These are phyloP conservation scores for Pomatostomus ruficeps DNA, from an alignment of 2,113 vertebrate genomes.

Conservation along the genomic window DNA sequence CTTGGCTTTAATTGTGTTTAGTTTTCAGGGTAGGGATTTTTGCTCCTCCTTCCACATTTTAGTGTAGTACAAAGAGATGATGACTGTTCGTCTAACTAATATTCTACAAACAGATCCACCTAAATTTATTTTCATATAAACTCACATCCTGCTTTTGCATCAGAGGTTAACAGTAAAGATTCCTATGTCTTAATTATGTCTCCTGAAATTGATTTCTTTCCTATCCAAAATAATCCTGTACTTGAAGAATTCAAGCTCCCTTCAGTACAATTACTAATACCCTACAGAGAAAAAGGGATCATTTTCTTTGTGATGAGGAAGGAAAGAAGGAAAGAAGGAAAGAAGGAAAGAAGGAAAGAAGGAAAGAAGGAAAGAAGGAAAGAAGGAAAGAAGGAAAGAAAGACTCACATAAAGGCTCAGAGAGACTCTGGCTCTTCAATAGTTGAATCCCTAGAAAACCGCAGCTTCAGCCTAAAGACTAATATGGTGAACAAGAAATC, in stretches of 20 bases:
- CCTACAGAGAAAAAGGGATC: background rate
- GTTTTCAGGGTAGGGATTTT: background rate
- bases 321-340: accelerated
- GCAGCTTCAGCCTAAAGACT: background rate
- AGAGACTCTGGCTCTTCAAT: background rate
- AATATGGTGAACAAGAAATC: background rate
- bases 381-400: background rate
- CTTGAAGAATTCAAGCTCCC: background rate
- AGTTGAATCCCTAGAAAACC: background rate
- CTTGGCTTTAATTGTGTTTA: background rate
- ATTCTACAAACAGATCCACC: background rate
- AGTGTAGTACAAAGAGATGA: background rate
- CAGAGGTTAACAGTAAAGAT: background rate
- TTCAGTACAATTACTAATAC: background rate
- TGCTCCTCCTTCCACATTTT: background rate
- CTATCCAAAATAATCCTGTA: background rate
- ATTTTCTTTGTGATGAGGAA: background rate
- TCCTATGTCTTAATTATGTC: background rate
- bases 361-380: accelerated
- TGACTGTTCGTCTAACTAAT: background rate
- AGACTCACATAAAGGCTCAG: background rate
- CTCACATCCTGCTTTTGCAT: background rate
- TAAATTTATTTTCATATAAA: background rate
- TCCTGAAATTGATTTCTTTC: background rate
- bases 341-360: too few species aligned